Percentiles rank a stretch among this genome's conserved stretches.
Evolutionary conservation across 2,888 invertebrate genomes (phyloP).

Genomic region (Phengaris arion): DNA sequence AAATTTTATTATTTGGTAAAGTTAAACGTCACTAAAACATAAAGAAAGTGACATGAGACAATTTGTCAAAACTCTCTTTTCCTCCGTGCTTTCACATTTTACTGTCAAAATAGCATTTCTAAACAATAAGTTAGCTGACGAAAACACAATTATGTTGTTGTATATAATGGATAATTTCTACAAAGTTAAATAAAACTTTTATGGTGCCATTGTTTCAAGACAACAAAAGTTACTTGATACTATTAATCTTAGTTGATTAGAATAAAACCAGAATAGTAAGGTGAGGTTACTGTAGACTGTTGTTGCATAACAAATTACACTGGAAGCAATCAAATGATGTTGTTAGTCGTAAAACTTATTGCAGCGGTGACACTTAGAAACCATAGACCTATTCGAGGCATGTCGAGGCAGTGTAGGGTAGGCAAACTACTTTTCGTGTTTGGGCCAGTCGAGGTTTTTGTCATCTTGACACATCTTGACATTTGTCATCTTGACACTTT

Average conservation of each 20-base stretch:
- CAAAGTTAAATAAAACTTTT: background rate
- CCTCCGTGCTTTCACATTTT: slow-evolving; percentile 1
- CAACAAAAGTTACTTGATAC: background rate
- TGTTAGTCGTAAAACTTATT: too few relatives aligned
- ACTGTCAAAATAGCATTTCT: background rate
- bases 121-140: slow-evolving; percentile 8
- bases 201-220: background rate
- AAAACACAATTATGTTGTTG: background rate
- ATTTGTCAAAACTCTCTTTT: slow-evolving; percentile 15
- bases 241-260: background rate
- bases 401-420: too few relatives aligned
- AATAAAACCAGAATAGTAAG: background rate
- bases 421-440: too few relatives aligned
- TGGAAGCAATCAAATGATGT: too few relatives aligned
- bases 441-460: too few relatives aligned
- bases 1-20: background rate
- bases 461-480: too few relatives aligned
- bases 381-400: too few relatives aligned
- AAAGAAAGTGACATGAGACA: slow-evolving; percentile 10
- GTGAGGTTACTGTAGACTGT: background rate
- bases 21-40: background rate
- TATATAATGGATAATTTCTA: background rate
- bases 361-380: too few relatives aligned
- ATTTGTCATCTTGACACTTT: too few relatives aligned
- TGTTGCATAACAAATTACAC: background rate